These are phyloP conservation scores for Tipula vernalis DNA, from an alignment of 2,888 invertebrate genomes.

Conservation along the genomic window DNA sequence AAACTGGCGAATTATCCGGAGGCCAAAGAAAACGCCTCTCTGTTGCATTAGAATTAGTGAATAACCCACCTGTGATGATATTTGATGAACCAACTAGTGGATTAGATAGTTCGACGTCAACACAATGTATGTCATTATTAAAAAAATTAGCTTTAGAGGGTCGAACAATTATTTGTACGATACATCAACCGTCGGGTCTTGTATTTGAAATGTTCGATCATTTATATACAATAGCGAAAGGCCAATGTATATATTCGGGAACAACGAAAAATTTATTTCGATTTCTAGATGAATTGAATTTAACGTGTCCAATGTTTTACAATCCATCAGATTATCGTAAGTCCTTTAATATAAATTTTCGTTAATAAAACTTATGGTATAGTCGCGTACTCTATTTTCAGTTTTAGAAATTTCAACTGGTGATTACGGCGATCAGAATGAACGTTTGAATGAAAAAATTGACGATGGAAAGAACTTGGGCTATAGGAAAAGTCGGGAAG, in stretches of 20 bases:
- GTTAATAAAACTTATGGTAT: slow-evolving; percentile 11
- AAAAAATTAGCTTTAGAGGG: slow-evolving; percentile 73
- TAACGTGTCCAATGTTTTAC: slow-evolving; percentile 76
- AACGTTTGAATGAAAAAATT: slow-evolving; percentile 44
- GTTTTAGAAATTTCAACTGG: slow-evolving; percentile 72
- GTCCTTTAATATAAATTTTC: slow-evolving; percentile 25
- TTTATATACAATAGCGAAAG: slow-evolving; percentile 69
- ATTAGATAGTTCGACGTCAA: slow-evolving; percentile 68
- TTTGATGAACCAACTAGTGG: slow-evolving; percentile 91
- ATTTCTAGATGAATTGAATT: slow-evolving; percentile 54
- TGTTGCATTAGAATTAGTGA: slow-evolving; percentile 80
- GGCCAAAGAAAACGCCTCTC: slow-evolving; percentile 84
- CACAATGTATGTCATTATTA: slow-evolving; percentile 67
- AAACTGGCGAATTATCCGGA: slow-evolving; percentile 64
- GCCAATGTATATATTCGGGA: slow-evolving; percentile 70
- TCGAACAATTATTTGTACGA: slow-evolving; percentile 74
- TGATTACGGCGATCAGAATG: slow-evolving; percentile 52
- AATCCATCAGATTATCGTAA: slow-evolving; percentile 85
- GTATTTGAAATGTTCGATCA: slow-evolving; percentile 82
- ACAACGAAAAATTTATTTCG: slow-evolving; percentile 61
- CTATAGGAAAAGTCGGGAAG: slow-evolving; percentile 38
- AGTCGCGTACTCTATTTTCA: slow-evolving; percentile 24
- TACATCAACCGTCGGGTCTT: slow-evolving; percentile 83
- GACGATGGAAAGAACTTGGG: slow-evolving; percentile 46
- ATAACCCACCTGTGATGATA: slow-evolving; percentile 85